Conservation (phyloP, 2,888 invertebrate species). For the Lithophane semibrunnea region DNA sequence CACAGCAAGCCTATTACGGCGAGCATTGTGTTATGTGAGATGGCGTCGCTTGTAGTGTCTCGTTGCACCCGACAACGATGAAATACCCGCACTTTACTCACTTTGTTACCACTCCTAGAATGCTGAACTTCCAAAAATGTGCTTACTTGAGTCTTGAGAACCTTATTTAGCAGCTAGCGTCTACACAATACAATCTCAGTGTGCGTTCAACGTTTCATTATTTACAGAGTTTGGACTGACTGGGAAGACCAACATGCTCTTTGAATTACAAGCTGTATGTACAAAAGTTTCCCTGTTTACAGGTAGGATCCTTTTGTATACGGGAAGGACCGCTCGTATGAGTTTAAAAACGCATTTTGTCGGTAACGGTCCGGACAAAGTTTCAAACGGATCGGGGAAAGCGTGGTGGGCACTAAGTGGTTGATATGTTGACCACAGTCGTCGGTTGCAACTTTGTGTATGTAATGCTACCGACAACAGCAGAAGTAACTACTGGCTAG, state of each 20-base stretch:
- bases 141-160: conserved; percentile 27
- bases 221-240: not conserved
- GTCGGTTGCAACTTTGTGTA: conserved; percentile 54
- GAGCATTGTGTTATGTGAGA: conserved; percentile 76
- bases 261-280: conserved; percentile 7
- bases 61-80: conserved; percentile 66
- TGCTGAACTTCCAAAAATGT: conserved; percentile 55
- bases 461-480: conserved; percentile 35
- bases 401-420: conserved; percentile 43
- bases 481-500: conserved; percentile 25
- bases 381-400: conserved; percentile 50
- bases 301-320: conserved; percentile 24
- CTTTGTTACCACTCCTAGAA: conserved; percentile 47
- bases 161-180: conserved; percentile 28
- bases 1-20: conserved; percentile 71
- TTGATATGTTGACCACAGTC: conserved; percentile 46
- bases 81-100: conserved; percentile 57
- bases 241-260: conserved; percentile 1
- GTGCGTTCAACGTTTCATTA: conserved; percentile 11
- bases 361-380: conserved; percentile 48
- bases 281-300: conserved; percentile 23
- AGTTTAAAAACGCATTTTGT: conserved; percentile 48
- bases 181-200: conserved; percentile 14
- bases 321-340: conserved; percentile 15
- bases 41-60: conserved; percentile 71